phyloP scores from a whole-genome alignment of 2,888 invertebrate species.

The Andrena hattorfiana region DNA sequence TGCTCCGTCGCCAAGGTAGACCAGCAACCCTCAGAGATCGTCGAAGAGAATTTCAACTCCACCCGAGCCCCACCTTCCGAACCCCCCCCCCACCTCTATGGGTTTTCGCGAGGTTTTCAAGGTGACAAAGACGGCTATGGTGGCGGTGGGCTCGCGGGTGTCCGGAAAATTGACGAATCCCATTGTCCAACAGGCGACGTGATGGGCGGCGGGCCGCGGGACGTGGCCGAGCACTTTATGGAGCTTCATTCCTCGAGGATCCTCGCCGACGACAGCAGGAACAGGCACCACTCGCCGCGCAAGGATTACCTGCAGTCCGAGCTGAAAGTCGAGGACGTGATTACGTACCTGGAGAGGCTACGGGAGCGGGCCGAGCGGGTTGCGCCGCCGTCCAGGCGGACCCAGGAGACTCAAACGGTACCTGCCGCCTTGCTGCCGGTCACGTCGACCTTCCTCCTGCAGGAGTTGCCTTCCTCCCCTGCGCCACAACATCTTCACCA shows the following conservation, averaged over 20 bases:
- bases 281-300: constrained; percentile 75
- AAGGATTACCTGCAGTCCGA: constrained; percentile 80
- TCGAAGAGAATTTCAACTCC: too few species aligned
- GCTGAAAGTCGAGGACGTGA: constrained; percentile 80
- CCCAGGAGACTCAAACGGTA: constrained; percentile 83
- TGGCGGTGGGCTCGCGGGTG: neutral
- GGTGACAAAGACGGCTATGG: neutral
- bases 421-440: constrained; percentile 78
- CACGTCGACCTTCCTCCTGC: constrained; percentile 80
- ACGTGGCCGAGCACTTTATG: constrained; percentile 82
- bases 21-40: too few species aligned
- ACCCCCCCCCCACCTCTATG: too few species aligned
- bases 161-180: neutral
- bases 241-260: constrained; percentile 81
- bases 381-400: constrained; percentile 81
- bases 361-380: constrained; percentile 81
- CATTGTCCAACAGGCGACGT: constrained; percentile 76
- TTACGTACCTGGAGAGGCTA: constrained; percentile 80
- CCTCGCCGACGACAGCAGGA: constrained; percentile 75
- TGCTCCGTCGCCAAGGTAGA: too few species aligned
- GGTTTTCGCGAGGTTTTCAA: too few species aligned
- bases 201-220: constrained; percentile 81
- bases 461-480: constrained; percentile 79
- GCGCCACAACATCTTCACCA: constrained; percentile 79
- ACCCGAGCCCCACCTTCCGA: too few species aligned